Evolutionary conservation across 2,888 invertebrate species (phyloP).

Genomic region (Agapetus fuscipes): DNA sequence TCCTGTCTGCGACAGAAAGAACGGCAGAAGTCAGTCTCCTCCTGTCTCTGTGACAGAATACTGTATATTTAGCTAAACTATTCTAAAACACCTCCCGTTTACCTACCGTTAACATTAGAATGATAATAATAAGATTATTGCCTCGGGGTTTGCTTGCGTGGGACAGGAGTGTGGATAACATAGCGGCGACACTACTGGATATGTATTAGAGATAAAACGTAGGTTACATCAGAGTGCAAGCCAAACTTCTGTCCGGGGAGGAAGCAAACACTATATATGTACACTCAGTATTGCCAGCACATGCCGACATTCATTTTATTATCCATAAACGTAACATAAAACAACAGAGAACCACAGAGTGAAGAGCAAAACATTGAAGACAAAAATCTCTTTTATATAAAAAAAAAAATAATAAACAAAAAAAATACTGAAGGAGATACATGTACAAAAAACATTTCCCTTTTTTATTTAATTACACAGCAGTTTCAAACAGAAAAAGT

Average conservation of each 20-base stretch:
- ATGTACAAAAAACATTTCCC: background rate
- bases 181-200: too few relatives aligned
- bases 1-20: too few relatives aligned
- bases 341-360: background rate
- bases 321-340: background rate
- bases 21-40: background rate
- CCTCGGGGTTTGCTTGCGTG: too few relatives aligned
- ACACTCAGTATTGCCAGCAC: too few relatives aligned
- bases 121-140: too few relatives aligned
- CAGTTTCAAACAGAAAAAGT: background rate
- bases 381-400: background rate
- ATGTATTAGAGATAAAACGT: too few relatives aligned
- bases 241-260: too few relatives aligned
- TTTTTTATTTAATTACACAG: background rate
- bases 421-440: background rate
- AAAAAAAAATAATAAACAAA: background rate
- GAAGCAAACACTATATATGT: too few relatives aligned
- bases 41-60: constrained; percentile 11
- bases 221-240: too few relatives aligned
- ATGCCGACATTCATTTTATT: too few relatives aligned
- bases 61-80: constrained; percentile 10
- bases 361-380: background rate
- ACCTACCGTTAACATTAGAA: too few relatives aligned
- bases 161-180: too few relatives aligned
- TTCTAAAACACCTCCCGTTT: constrained; percentile 3